Percentiles rank a stretch among this genome's conserved stretches.
These are phyloP conservation scores for Alcedo atthis DNA, from an alignment of 2,797 vertebrate genomes.

Conservation along the genomic window DNA sequence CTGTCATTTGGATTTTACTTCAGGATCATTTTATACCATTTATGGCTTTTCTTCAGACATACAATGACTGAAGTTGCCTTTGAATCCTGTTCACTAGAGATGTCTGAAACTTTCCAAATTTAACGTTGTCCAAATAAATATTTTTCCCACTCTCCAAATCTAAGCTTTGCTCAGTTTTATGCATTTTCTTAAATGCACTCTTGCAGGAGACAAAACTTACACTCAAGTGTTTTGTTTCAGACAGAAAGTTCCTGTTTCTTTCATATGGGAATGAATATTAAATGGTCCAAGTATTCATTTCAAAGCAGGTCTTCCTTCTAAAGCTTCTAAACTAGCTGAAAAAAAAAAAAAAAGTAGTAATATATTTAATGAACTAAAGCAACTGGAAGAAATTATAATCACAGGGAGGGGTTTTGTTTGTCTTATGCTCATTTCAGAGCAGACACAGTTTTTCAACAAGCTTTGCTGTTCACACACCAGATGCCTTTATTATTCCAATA, in stretches of 20 bases:
- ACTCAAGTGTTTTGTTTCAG: background rate
- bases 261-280: background rate
- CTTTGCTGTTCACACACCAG: conserved; percentile 32
- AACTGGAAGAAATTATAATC: background rate
- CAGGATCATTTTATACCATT: background rate
- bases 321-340: background rate
- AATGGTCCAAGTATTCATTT: conserved; percentile 11
- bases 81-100: background rate
- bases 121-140: background rate
- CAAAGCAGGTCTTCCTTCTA: background rate
- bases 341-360: background rate
- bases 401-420: conserved; percentile 1
- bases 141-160: background rate
- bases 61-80: background rate
- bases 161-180: background rate
- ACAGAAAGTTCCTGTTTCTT: background rate
- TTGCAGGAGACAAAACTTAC: background rate
- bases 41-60: background rate
- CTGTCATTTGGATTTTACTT: background rate
- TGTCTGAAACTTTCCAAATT: background rate
- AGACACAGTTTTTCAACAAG: conserved; percentile 25
- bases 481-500: conserved; percentile 48
- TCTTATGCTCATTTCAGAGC: conserved; percentile 17
- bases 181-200: background rate
- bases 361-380: background rate